Percentiles rank a stretch among this genome's conserved stretches.
Conservation (phyloP, 2,113 vertebrate genomes). For the Bolborhynchus lineola region DNA sequence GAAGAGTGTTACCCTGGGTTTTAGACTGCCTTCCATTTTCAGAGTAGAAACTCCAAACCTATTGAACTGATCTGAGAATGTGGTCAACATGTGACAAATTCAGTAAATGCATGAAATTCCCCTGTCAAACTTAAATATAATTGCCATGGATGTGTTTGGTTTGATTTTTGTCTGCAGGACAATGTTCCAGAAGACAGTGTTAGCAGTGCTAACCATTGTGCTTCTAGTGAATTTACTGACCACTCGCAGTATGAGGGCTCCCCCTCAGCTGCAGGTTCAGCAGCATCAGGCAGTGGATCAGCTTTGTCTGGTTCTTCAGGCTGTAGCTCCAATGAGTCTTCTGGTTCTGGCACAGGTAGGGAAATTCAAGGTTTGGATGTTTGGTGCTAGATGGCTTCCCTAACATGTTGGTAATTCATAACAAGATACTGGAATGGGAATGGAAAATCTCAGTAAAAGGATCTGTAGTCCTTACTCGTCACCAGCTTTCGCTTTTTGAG, state of each 20-base stretch:
- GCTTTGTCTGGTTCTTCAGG: slow-evolving; percentile 70
- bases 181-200: slow-evolving; percentile 51
- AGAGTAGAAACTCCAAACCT: background rate
- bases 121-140: background rate
- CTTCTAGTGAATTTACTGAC: slow-evolving; percentile 71
- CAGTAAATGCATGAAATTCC: background rate
- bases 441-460: background rate
- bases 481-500: background rate
- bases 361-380: background rate
- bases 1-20: background rate
- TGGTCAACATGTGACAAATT: background rate
- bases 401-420: background rate
- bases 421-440: background rate
- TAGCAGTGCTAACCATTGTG: slow-evolving; percentile 66
- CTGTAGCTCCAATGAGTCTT: slow-evolving; percentile 70
- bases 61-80: background rate
- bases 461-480: background rate
- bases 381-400: background rate
- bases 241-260: slow-evolving; percentile 67
- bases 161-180: slow-evolving; percentile 61
- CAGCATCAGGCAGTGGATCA: slow-evolving; percentile 76
- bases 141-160: slow-evolving; percentile 13
- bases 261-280: slow-evolving; percentile 73
- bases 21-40: background rate
- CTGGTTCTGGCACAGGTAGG: slow-evolving; percentile 75